Conservation (phyloP, 2,113 vertebrate species). For the Paratilapia polleni region DNA sequence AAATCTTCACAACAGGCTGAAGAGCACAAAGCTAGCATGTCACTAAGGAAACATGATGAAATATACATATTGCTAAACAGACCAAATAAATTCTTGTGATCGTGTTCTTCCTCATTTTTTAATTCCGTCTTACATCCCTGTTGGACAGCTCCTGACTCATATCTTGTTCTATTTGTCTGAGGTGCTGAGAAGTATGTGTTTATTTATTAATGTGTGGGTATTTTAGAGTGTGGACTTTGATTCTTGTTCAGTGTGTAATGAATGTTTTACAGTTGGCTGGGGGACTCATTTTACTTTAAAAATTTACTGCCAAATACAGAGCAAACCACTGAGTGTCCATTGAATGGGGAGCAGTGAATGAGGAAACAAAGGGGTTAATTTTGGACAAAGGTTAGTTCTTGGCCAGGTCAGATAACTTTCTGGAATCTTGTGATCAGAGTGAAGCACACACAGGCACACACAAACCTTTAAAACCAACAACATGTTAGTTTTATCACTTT, state of each 20-base stretch:
- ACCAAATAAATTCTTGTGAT: not conserved
- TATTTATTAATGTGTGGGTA: not conserved
- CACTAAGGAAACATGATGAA: too few relatives aligned
- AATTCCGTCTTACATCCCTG: not conserved
- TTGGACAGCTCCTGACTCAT: not conserved
- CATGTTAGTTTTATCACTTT: not conserved
- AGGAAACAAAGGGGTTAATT: not conserved
- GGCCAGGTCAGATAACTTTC: not conserved
- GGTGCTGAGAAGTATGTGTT: not conserved
- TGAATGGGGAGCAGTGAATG: not conserved
- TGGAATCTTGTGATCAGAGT: not conserved
- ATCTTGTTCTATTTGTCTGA: not conserved
- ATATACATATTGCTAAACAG: too few relatives aligned
- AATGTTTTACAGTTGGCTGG: not conserved
- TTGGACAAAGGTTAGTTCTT: not conserved
- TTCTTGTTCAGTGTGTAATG: not conserved
- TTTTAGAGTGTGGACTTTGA: not conserved
- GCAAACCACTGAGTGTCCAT: not conserved
- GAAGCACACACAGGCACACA: too few relatives aligned
- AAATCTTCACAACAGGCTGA: too few relatives aligned
- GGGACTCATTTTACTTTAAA: too few relatives aligned
- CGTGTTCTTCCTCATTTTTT: not conserved
- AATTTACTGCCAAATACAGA: not conserved
- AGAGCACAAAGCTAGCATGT: too few relatives aligned
- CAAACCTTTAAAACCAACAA: not conserved